Percentiles rank a stretch among this genome's conserved stretches.
Evolutionary conservation across 1,140 invertebrate species (phyloP).

Genomic region (Drosophila ironensis): DNA sequence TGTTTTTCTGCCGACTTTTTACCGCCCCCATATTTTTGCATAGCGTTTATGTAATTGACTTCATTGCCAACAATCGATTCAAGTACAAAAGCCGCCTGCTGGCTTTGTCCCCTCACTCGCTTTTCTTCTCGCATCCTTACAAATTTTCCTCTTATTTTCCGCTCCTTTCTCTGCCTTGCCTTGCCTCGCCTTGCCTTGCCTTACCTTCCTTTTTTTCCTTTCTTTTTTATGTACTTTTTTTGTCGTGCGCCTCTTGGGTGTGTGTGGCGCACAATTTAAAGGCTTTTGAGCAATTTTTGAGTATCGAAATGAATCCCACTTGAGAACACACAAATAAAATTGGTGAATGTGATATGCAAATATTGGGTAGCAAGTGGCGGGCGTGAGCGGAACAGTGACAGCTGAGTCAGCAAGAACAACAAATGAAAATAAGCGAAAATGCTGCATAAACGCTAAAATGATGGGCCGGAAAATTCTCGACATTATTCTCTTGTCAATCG

Average conservation of each 20-base stretch:
- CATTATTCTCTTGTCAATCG: neutral
- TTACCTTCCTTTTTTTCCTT: neutral
- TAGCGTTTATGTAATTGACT: conserved; percentile 55
- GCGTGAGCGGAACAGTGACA: conserved; percentile 10
- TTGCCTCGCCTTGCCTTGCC: too few relatives aligned
- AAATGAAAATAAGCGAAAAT: conserved; percentile 21
- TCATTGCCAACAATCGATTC: conserved; percentile 56
- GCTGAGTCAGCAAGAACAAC: conserved; percentile 39
- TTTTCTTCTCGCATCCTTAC: conserved; percentile 12
- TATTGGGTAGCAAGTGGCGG: conserved; percentile 8
- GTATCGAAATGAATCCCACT: conserved; percentile 42
- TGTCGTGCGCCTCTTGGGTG: conserved; percentile 4
- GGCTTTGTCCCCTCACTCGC: conserved; percentile 1
- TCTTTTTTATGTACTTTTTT: neutral
- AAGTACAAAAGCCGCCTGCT: conserved; percentile 29
- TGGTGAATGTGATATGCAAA: conserved; percentile 44
- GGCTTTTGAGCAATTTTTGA: conserved; percentile 40
- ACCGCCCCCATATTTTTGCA: neutral
- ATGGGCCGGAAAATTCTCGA: conserved; percentile 1
- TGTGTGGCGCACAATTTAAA: conserved; percentile 45
- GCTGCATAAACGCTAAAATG: conserved; percentile 21
- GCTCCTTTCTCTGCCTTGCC: too few relatives aligned
- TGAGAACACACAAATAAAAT: conserved; percentile 32
- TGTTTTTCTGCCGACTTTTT: neutral
- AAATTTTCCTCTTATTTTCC: neutral